These are phyloP conservation scores for Limnothrissa miodon DNA, from an alignment of 2,113 vertebrate genomes.

Conservation along the genomic window DNA sequence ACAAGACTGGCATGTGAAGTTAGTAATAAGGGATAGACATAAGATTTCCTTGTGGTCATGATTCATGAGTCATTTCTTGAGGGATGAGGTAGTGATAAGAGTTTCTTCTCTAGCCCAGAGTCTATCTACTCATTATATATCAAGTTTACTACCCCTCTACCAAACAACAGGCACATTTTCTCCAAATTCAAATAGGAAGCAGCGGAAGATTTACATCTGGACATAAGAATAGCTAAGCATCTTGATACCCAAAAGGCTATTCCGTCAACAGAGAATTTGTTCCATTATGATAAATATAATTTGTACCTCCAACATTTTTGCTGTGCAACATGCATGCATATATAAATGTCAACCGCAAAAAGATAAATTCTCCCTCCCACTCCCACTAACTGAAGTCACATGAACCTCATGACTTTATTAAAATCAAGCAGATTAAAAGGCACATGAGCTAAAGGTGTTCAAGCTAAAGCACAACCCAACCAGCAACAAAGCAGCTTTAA, in stretches of 20 bases:
- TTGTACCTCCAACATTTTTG: background rate
- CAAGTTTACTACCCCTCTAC: background rate
- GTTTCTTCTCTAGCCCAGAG: background rate
- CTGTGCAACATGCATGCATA: background rate
- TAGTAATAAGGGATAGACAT: too few species aligned
- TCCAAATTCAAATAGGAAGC: background rate
- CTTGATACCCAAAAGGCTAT: background rate
- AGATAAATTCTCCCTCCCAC: background rate
- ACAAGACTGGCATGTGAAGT: background rate
- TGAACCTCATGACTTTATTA: background rate
- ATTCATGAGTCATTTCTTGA: background rate
- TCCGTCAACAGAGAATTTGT: background rate
- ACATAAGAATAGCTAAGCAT: background rate
- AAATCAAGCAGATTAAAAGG: conserved; percentile 5
- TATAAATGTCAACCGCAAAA: background rate
- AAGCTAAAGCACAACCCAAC: background rate
- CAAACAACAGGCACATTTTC: background rate
- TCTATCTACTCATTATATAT: background rate
- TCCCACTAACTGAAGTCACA: background rate
- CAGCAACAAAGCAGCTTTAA: background rate
- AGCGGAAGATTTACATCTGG: background rate
- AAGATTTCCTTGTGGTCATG: background rate
- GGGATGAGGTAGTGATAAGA: background rate
- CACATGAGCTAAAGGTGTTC: background rate
- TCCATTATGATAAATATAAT: background rate